Base-by-base conservation (phyloP, 1,140 invertebrate genomes). In the Drosophila triauraria region DNA sequence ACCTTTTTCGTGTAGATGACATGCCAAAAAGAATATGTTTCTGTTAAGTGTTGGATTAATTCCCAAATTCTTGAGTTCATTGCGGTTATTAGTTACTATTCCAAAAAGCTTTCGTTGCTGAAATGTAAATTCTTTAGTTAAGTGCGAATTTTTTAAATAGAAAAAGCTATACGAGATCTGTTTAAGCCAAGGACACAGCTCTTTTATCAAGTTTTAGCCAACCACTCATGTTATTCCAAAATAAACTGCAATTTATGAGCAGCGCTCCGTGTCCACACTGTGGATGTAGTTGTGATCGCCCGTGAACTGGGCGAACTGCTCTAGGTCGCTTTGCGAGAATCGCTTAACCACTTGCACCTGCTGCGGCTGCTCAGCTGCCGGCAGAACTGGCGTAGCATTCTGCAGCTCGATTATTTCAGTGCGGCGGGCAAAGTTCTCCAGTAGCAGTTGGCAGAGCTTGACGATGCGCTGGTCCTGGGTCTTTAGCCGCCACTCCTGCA, bases 221-320 rank as follows among this genome's bases (percentile, higher is more conserved):
- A 32, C 67, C 12, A 60, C 67, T 44, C 47, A 74, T 72, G 70
- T 74, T 74, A 74, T 72, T 70, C 70, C 30, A 44, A 42, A 72
- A 74, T 72, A 74, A 71, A 67, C 8, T 27, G 53, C 50, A 20
- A 53, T 63, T 63, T 42, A 17, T 97, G 4, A 98, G 93, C 56
- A 97, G 94, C 1, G 97, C 96, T 4, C 97, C 97, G 92, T 97
- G 97, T 93, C 93, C 53, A 91, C 90, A 40, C 93, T 92, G 92
- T 98, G 97, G 76, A 98, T 94, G 23, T 96, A 95, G 93, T 98
- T 98, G 72, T 94, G 94, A 93, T 98, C 97, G 54, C 96, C 96
- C 0, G 95, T 96, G 8, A 97, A 93, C 81, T 95, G 93, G 2
- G 95, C 95, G 92, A 97, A 97, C 42, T 94, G 93, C 47, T 95